A percentile compares a stretch with the other conserved stretches of the same genome.
These are phyloP conservation scores for Drosophila stalkeri DNA, from an alignment of 2,888 invertebrate species.

Conservation along the genomic window DNA sequence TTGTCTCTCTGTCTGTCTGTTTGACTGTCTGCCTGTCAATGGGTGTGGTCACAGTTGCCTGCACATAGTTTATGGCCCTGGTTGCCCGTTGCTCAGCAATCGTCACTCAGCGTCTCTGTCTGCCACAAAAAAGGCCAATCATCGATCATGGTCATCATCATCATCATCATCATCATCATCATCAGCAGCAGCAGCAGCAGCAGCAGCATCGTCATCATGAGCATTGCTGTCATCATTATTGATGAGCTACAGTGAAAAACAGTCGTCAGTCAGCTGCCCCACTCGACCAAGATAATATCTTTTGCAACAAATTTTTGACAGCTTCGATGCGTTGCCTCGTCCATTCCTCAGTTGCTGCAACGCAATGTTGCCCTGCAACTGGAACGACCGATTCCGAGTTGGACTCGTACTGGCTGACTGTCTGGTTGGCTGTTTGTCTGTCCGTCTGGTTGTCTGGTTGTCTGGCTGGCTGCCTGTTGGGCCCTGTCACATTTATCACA, in stretches of 20 bases:
- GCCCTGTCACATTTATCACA: conserved; percentile 84
- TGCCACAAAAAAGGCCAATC: conserved; percentile 81
- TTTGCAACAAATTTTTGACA: conserved; percentile 84
- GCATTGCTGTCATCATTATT: conserved; percentile 61
- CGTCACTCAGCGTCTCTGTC: conserved; percentile 72
- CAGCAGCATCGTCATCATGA: conserved; percentile 54
- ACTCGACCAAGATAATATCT: conserved; percentile 79
- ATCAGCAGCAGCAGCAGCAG: conserved; percentile 70
- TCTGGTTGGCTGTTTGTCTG: conserved; percentile 49
- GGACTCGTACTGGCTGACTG: conserved; percentile 3
- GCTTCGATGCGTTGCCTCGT: conserved; percentile 71
- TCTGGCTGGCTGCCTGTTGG: conserved; percentile 64
- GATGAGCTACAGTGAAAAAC: conserved; percentile 66
- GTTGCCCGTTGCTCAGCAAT: conserved; percentile 55
- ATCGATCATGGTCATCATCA: conserved; percentile 83
- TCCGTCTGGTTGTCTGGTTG: background rate
- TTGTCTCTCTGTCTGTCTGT: conserved; percentile 6
- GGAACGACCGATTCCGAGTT: conserved; percentile 19
- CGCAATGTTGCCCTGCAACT: conserved; percentile 35
- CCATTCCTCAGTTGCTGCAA: conserved; percentile 35
- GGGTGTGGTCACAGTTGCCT: conserved; percentile 73
- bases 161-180: conserved; percentile 74
- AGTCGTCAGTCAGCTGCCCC: conserved; percentile 58
- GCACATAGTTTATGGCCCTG: conserved; percentile 58
- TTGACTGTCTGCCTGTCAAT: conserved; percentile 59